Percentiles rank a stretch among this genome's conserved stretches.
Evolutionary conservation across 2,797 vertebrate species (phyloP).

Genomic region (Myripristis jacobus): DNA sequence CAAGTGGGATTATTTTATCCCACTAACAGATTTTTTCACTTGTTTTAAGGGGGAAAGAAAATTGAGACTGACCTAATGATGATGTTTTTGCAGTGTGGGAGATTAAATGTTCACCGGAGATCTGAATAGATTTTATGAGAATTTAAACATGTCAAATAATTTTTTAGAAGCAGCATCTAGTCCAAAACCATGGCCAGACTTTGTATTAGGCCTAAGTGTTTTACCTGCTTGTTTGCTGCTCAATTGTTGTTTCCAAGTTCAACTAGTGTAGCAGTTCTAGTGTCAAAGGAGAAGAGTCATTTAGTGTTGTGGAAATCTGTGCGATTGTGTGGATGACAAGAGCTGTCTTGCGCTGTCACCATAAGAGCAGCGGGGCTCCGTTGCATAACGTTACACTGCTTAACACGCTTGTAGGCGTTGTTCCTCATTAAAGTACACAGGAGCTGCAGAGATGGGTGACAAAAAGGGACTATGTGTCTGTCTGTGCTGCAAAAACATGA

Average conservation of each 20-base stretch:
- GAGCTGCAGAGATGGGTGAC: conserved; percentile 67
- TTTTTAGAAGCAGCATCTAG: too few relatives aligned
- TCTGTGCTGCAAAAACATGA: conserved; percentile 72
- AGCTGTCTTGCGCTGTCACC: conserved; percentile 52
- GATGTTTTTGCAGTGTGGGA: conserved; percentile 23
- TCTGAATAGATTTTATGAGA: conserved; percentile 32
- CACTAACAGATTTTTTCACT: too few relatives aligned
- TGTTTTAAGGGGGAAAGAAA: too few relatives aligned
- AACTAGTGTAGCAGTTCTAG: conserved; percentile 33
- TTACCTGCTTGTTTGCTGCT: neutral
- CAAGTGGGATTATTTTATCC: too few relatives aligned
- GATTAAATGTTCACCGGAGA: conserved; percentile 13
- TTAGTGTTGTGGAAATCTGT: conserved; percentile 41
- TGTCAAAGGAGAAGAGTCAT: conserved; percentile 36
- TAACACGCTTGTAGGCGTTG: conserved; percentile 73
- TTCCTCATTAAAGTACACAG: conserved; percentile 76
- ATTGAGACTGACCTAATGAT: too few relatives aligned
- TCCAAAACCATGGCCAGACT: too few relatives aligned
- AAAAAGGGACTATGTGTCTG: conserved; percentile 63
- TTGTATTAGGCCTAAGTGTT: too few relatives aligned
- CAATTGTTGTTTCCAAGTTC: neutral
- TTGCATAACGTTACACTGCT: conserved; percentile 57
- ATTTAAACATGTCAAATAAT: neutral
- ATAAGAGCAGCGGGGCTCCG: conserved; percentile 33
- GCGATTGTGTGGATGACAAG: conserved; percentile 37